Conservation (phyloP, 2,797 vertebrate genomes). For the Anas bahamensis region DNA sequence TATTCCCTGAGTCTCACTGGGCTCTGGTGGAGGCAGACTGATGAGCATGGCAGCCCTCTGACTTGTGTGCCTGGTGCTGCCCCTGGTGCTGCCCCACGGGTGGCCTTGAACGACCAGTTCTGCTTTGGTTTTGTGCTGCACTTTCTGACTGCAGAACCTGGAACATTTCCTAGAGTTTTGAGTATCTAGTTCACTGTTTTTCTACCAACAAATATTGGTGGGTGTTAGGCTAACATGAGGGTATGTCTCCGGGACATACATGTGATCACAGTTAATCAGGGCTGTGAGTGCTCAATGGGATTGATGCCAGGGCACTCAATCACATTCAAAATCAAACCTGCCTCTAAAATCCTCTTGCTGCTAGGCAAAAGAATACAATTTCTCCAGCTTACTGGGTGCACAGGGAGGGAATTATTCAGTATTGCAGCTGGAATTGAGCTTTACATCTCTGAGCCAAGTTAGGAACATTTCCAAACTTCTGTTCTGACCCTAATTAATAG, state of each 20-base stretch:
- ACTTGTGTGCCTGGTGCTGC: not conserved
- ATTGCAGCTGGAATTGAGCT: not conserved
- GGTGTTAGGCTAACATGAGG: not conserved
- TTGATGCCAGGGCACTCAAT: not conserved
- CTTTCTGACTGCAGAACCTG: not conserved
- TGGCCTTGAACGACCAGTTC: not conserved
- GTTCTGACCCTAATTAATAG: conserved; percentile 68
- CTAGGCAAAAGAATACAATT: not conserved
- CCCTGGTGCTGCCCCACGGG: not conserved
- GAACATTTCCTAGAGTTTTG: not conserved
- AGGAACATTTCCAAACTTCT: conserved; percentile 22
- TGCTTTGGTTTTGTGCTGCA: not conserved
- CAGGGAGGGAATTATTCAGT: not conserved
- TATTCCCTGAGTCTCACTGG: not conserved
- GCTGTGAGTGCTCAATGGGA: not conserved
- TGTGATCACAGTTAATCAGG: not conserved
- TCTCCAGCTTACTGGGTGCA: not conserved
- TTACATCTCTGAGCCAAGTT: not conserved
- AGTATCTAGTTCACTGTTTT: not conserved
- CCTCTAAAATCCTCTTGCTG: not conserved
- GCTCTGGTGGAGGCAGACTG: not conserved
- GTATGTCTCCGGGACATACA: not conserved
- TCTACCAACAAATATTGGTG: not conserved
- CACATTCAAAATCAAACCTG: not conserved
- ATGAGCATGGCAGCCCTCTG: not conserved